A percentile compares a stretch with the other conserved stretches of the same genome.
These are phyloP conservation scores for Diuraphis noxia DNA, from an alignment of 1,140 invertebrate species.

Conservation along the genomic window DNA sequence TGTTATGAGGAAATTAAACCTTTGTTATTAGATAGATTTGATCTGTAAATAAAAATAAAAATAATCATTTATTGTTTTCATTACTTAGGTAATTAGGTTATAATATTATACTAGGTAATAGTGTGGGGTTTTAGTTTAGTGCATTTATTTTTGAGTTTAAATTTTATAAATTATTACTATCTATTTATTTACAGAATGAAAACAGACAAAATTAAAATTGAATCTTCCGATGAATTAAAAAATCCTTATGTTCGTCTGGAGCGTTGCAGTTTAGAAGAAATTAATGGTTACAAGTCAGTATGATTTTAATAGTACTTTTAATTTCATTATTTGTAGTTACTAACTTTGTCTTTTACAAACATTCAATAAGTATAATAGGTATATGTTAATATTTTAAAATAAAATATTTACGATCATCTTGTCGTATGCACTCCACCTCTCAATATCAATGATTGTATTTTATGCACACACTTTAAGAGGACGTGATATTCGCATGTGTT, in stretches of 20 bases:
- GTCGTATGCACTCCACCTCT: too few species aligned
- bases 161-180: not conserved
- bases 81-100: not conserved
- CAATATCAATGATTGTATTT: too few species aligned
- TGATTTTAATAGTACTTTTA: not conserved
- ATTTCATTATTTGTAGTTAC: not conserved
- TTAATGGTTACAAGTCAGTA: not conserved
- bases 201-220: not conserved
- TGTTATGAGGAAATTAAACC: too few species aligned
- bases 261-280: not conserved
- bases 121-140: not conserved
- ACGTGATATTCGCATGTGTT: too few species aligned
- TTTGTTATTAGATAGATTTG: too few species aligned
- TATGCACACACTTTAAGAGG: too few species aligned
- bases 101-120: too few species aligned
- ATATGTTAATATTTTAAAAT: not conserved
- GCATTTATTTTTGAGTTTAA: not conserved
- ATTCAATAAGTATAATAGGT: too few species aligned
- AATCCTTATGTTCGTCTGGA: constrained; percentile 7
- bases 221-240: not conserved
- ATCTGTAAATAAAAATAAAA: too few species aligned
- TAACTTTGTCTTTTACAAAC: not conserved
- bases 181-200: constrained; percentile 15
- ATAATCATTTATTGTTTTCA: too few species aligned
- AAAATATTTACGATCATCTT: not conserved